Conservation (phyloP, 2,888 invertebrate species). For the Drosophila prostipennis region DNA sequence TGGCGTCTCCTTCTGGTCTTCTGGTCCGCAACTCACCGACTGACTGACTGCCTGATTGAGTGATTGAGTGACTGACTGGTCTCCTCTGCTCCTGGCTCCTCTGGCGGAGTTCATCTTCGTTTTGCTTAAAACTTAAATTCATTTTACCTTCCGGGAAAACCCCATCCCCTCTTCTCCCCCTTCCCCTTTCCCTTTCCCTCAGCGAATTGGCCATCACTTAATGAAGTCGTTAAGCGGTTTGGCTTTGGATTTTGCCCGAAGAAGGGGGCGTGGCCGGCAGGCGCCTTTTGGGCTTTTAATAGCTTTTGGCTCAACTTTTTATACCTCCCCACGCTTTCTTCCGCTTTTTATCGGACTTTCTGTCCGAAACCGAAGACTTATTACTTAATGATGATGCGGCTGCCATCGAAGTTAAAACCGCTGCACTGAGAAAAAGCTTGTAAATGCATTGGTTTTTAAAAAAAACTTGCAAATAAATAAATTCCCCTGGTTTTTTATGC, state of each 20-base stretch:
- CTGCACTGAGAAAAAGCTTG: constrained; percentile 2
- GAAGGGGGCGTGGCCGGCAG: constrained; percentile 6
- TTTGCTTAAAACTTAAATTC: constrained; percentile 47
- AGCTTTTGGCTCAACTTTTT: constrained; percentile 58
- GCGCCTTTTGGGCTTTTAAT: constrained; percentile 57
- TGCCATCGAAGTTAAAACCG: constrained; percentile 31
- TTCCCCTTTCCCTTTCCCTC: too few species aligned
- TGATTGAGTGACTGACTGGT: constrained; percentile 61
- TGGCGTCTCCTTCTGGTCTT: constrained; percentile 28
- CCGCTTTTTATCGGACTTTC: constrained; percentile 23
- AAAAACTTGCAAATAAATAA: background rate
- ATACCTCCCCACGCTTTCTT: constrained; percentile 7
- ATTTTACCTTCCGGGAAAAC: constrained; percentile 5
- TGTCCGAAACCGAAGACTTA: constrained; percentile 60
- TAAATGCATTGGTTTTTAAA: too few species aligned
- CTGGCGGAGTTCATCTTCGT: constrained; percentile 25
- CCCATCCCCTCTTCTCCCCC: background rate
- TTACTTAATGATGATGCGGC: constrained; percentile 74
- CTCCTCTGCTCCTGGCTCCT: constrained; percentile 41
- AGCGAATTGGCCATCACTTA: constrained; percentile 36
- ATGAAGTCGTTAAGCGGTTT: constrained; percentile 69
- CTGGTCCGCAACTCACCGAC: constrained; percentile 8
- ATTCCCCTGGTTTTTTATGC: too few species aligned
- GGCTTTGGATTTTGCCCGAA: background rate
- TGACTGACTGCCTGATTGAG: constrained; percentile 31